phyloP scores from a whole-genome alignment of 2,797 vertebrate species.

The Aldrovandia affinis region DNA sequence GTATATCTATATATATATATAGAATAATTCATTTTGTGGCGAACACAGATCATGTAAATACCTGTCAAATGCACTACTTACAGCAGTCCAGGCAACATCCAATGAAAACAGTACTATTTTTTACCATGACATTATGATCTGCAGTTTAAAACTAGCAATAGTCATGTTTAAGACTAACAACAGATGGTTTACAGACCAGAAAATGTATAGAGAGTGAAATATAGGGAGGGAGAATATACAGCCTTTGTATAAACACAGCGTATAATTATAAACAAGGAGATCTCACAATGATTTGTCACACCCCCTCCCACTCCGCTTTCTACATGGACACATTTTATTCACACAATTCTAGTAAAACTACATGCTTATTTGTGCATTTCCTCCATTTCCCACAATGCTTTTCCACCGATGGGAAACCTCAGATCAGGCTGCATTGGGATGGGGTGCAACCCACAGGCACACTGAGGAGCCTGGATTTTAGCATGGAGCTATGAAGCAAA shows the following conservation, averaged over 20 bases:
- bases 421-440: not conserved
- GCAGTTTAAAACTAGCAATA: no score
- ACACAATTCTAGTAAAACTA: no score
- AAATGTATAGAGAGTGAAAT: constrained; percentile 36
- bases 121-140: no score
- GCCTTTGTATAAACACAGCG: constrained; percentile 42
- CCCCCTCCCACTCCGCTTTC: constrained; percentile 16
- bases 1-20: no score
- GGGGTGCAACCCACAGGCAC: not conserved
- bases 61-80: no score
- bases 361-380: no score
- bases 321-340: constrained; percentile 34
- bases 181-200: constrained; percentile 44
- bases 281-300: constrained; percentile 39
- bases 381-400: constrained; percentile 12
- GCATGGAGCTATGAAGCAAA: not conserved
- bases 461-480: not conserved
- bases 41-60: not conserved
- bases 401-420: constrained; percentile 3
- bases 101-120: no score
- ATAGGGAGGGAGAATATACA: constrained; percentile 24
- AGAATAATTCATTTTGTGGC: constrained; percentile 7
- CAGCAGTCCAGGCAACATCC: no score
- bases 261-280: constrained; percentile 62
- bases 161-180: constrained; percentile 3